Base-by-base conservation (phyloP, 1,140 invertebrate genomes). In the Zaprionus vittiger region DNA sequence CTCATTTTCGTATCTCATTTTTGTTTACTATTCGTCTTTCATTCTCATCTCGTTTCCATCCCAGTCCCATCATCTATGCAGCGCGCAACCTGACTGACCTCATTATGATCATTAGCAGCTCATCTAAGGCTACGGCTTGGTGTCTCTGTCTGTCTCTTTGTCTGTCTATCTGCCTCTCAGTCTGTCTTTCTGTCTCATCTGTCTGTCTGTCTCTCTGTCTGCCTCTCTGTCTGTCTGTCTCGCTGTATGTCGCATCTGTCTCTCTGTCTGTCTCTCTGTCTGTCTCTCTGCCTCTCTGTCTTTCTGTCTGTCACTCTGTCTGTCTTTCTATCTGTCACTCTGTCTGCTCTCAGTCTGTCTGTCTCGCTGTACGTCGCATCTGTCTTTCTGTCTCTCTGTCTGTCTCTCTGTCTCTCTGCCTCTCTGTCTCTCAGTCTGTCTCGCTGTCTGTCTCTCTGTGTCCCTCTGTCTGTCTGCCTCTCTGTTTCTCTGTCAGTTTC, bases 21-120 rank as follows among this genome's bases (percentile, higher is more conserved):
- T 60, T 20, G 5, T 24, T 14, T 41, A 22, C 22, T 34, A 73
- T 1, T 34, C 31, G 31, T 34, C 31, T 3, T 31, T 34, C 31
- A 34, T 67, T 65, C 71, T 67, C 44, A 49, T 31, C 63, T 67
- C 62, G 17, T 65, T 24, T 52, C 69, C 20, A 47, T 22, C 52
- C 28, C 56, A 28, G 22, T 2, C 37, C 4, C 37, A 38, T 41
- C 20, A 22, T 14, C 5, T 41, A 14, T 38, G 57, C 20, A 38
- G 57, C 70, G 57, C 70, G 63, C 63, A 44, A 57, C 31, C 34
- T n/a, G 54, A 28, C 37, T 64, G 70, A 54, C 59, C 73, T 76
- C 68, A 72, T 76, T 76, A 76, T 72, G 69, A 76, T 72, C 73
- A 76, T 76, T 76, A 76, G 73, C 69, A 72, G 73, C 68, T 65